Base-by-base conservation (phyloP, 2,888 invertebrate species). In the Willowsia nigromaculata region DNA sequence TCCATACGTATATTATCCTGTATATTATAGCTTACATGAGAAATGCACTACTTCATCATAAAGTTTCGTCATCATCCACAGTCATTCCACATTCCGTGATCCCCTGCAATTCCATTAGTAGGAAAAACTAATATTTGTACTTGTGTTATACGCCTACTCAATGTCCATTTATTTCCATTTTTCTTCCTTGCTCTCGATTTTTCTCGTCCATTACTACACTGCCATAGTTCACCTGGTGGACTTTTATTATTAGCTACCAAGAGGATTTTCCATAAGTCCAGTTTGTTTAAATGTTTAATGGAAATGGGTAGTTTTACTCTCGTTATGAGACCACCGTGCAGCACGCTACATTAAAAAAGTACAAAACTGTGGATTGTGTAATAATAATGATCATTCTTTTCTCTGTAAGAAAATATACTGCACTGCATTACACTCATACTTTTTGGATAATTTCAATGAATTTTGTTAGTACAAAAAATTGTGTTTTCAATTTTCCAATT, bases 201-300 rank as follows among this genome's bases (percentile, higher is more conserved):
- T 62, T 13, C 13, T 13, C 43, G 13, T 43, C 43, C 43, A 43
- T 43, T 9, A n/a, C n/a, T n/a, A n/a, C 43, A 6, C 43, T 43
- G 3, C n/a, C 27, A 30, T 62, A 6, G 13, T 62, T 62, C 30
- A 56, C 56, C 9, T 7, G n/a, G 56, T 56, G 56, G 56, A 56
- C 56, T 56, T 56, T 25, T 56, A 56, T 25, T 56, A 56, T 56
- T 22, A 56, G 22, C 56, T n/a, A 56, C 56, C 56, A 56, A n/a
- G 56, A 9, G 43, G n/a, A n/a, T n/a, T n/a, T n/a, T 43, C 43
- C 56, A 22, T 22, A 9, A n/a, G 62, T 30, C 62, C 62, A 62
- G n/a, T 62, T 62, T n/a, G 62, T 62, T 30, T 62, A 30, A 62
- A 62, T 62, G 62, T 62, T 62, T 62, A 30, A 62, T 62, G 62